These are phyloP conservation scores for Pelobates fuscus DNA, from an alignment of 2,113 vertebrate species.

Conservation along the genomic window DNA sequence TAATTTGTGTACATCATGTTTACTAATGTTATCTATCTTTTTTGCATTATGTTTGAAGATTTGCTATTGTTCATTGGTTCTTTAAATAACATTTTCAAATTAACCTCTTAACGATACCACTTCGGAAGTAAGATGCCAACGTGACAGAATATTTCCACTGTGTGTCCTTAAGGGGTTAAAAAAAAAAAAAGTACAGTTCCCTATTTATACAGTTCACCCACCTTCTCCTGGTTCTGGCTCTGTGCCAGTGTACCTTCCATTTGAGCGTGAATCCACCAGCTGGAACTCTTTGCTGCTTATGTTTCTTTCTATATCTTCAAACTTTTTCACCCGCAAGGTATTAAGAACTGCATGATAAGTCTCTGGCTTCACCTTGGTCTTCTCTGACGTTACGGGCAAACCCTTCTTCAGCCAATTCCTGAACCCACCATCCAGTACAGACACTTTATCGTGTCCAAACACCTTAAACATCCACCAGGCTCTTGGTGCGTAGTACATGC, in stretches of 20 bases:
- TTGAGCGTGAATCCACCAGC: constrained; percentile 83
- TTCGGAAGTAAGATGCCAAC: too few species aligned
- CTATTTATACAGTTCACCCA: constrained; percentile 53
- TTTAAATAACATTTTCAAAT: too few species aligned
- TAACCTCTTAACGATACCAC: too few species aligned
- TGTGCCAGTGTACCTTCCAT: constrained; percentile 79
- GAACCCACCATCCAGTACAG: constrained; percentile 87
- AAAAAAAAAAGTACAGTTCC: too few species aligned
- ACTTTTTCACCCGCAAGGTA: constrained; percentile 78
- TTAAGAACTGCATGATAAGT: constrained; percentile 74
- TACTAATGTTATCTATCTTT: too few species aligned
- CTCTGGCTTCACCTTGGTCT: constrained; percentile 60
- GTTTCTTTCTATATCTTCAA: constrained; percentile 85
- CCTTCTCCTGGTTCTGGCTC: constrained; percentile 86
- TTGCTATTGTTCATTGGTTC: too few species aligned
- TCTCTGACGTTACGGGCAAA: constrained; percentile 70
- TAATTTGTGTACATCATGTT: too few species aligned
- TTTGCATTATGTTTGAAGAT: too few species aligned
- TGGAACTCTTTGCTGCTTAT: constrained; percentile 72
- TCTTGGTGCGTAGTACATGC: constrained; percentile 81
- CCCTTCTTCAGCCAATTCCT: constrained; percentile 84
- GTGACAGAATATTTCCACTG: too few species aligned
- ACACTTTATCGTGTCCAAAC: constrained; percentile 86
- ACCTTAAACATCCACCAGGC: constrained; percentile 96
- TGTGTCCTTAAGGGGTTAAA: too few species aligned